Percentiles rank a stretch among this genome's conserved stretches.
These are phyloP conservation scores for Epinotia brunnichana DNA, from an alignment of 2,888 invertebrate species.

Conservation along the genomic window DNA sequence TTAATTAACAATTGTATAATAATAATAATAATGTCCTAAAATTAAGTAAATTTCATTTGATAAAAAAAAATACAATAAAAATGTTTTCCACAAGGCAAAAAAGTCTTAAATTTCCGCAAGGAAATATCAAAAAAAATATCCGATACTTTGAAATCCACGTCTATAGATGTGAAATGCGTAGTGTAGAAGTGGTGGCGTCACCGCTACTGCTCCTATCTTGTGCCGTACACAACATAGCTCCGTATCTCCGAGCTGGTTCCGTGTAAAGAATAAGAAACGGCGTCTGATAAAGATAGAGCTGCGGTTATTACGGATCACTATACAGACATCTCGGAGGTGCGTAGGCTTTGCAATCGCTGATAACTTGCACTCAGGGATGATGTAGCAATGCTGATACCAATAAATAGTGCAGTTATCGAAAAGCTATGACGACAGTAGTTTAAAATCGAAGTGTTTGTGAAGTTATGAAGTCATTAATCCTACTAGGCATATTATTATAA, in stretches of 20 bases:
- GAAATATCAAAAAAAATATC: too few species aligned
- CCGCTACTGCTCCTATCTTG: slow-evolving; percentile 33
- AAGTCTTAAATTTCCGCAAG: too few species aligned
- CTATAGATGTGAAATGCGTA: too few species aligned
- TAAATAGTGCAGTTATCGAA: slow-evolving; percentile 5
- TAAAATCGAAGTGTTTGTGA: slow-evolving; percentile 1
- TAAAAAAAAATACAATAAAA: too few species aligned
- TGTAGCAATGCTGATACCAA: neutral
- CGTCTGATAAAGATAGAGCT: slow-evolving; percentile 54
- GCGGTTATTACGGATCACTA: slow-evolving; percentile 52
- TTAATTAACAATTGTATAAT: too few species aligned
- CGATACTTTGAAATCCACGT: too few species aligned
- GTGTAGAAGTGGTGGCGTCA: too few species aligned
- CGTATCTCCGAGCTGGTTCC: slow-evolving; percentile 49
- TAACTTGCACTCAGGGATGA: slow-evolving; percentile 28
- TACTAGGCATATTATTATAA: too few species aligned
- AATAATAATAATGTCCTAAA: too few species aligned
- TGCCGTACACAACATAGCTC: slow-evolving; percentile 45
- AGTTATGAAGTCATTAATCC: too few species aligned
- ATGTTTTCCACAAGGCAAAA: too few species aligned
- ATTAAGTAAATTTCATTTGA: too few species aligned
- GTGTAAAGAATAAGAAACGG: slow-evolving; percentile 57
- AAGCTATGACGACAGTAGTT: slow-evolving; percentile 15
- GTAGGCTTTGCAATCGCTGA: slow-evolving; percentile 45
- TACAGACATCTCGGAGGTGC: slow-evolving; percentile 61